A percentile compares a stretch with the other conserved stretches of the same genome.
phyloP scores from a whole-genome alignment of 2,113 vertebrate species.

The Corythornis cristatus region DNA sequence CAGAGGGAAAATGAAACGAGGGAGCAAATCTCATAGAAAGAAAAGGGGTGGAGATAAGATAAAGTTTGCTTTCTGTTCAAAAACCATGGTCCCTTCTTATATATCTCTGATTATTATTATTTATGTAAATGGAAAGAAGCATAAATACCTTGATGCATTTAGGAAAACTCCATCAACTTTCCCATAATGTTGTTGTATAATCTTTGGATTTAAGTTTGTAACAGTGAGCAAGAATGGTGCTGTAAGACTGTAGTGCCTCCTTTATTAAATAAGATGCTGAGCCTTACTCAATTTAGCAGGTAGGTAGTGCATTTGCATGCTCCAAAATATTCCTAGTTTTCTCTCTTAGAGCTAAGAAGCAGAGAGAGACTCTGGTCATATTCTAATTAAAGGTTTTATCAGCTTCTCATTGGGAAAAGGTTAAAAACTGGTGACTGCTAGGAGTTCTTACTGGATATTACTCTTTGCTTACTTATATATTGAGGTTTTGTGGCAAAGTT shows the following conservation, averaged over 20 bases:
- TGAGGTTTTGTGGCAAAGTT: not conserved
- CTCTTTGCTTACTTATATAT: not conserved
- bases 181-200: not conserved
- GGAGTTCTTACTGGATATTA: not conserved
- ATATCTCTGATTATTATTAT: not conserved
- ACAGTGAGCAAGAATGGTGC: rapidly evolving
- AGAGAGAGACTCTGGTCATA: not conserved
- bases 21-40: not conserved
- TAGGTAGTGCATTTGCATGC: not conserved
- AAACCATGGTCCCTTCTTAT: not conserved
- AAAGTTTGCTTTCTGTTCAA: not conserved
- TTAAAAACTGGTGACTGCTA: not conserved
- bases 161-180: not conserved
- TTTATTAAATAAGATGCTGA: not conserved
- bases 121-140: not conserved
- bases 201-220: not conserved
- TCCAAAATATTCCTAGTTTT: not conserved
- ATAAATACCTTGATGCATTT: not conserved
- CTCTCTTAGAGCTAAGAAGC: not conserved
- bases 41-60: not conserved
- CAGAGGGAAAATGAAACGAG: not conserved
- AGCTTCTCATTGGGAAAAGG: not conserved
- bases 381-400: not conserved
- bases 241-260: not conserved
- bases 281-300: not conserved